Base-by-base conservation (phyloP, 2,797 vertebrate species). In the Chelmon rostratus region DNA sequence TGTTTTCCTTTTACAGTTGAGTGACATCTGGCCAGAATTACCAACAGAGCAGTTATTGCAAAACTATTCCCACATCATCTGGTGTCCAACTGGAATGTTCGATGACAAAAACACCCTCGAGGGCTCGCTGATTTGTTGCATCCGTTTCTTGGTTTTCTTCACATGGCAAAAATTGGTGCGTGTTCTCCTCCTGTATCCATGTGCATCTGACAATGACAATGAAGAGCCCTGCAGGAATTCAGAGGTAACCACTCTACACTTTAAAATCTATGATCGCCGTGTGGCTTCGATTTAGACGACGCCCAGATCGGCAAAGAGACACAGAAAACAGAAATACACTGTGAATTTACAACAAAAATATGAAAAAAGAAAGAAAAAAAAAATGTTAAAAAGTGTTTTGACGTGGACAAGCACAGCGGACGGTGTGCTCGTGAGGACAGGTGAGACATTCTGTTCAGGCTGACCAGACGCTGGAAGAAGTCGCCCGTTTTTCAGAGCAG, bases 11-110 rank as follows among this genome's bases (percentile, higher is more conserved):
- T 86, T 77, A 52, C n/a, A 75, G 78, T 81, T 66, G 69, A 80
- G 78, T 73, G 83, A 88, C 83, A 80, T 83, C 83, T 79, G 81
- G 79, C 81, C 93, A 96, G 95, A 97, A 85, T 86, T 85, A 79
- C 74, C 87, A 77, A 64, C 81, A 67, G 82, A 89, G 95, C 95
- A 92, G 95, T 96, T 96, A 96, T 96, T 96, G 95, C 95, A 94
- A 91, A 89, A 91, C 64, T 15, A 59, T 85, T 86, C 82, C 79
- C 73, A 77, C 82, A 52, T 85, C 79, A 76, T 88, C 76, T 67
- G 79, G 73, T 61, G 50, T 83, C 84, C 84, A 72, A 68, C 86
- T 91, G 91, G 91, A 93, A 93, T 92, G 91, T 88, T 88, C 40
- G 46, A 78, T 88, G 82, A 83, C 80, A 82, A 49, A 78, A 76